Evolutionary conservation across 2,113 vertebrate genomes (phyloP), one percentile per base, ranked within the genome.

Genomic region (Cricetomys ansorgei): DNA sequence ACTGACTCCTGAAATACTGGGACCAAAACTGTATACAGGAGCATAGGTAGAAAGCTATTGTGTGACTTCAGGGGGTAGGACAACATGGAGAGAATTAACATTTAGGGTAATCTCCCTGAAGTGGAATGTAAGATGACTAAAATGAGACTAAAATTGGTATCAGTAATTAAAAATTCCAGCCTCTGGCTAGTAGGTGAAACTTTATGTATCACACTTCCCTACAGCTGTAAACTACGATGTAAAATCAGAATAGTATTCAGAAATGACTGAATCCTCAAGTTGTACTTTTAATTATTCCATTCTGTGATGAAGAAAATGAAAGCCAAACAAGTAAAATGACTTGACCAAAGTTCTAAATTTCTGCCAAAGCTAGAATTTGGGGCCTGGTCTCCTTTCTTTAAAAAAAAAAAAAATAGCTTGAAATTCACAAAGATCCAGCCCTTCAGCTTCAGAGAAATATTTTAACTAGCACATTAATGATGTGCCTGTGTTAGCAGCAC

Each of bases 371-470:
- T 72, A 9, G 21, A 80, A 93, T 59, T 91, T 85, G 65, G 29
- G 31, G 75, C 5, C 34, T 40, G 19, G 40, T 86, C 29, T 84
- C 5, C 31, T 80, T 31, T 50, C 72, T 85, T 59, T 83, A 8
- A 79, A 81, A 64, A 89, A 5, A 83, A 84, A 65, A 96, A 93
- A 1, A 0, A 67, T 2, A n/a, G 77, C 83, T 94, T 94, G 95
- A 94, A 92, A 65, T 23, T 93, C 89, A 81, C 23, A 72, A 80
- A 50, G 37, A 92, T 53, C 8, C 40, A 94, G 43, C 13, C 62
- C n/a, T 97, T 88, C 2, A 94, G 31, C 85, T 97, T 15, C n/a
- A 85, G n/a, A 97, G 64, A 96, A 94, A 77, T 89, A 96, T 93
- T 96, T 93, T 96, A 96, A 84, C 12, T 91, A 8, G 73, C 3